A percentile compares a stretch with the other conserved stretches of the same genome.
Evolutionary conservation across 2,888 invertebrate genomes (phyloP).

Genomic region (Pharmacophagus antenor): DNA sequence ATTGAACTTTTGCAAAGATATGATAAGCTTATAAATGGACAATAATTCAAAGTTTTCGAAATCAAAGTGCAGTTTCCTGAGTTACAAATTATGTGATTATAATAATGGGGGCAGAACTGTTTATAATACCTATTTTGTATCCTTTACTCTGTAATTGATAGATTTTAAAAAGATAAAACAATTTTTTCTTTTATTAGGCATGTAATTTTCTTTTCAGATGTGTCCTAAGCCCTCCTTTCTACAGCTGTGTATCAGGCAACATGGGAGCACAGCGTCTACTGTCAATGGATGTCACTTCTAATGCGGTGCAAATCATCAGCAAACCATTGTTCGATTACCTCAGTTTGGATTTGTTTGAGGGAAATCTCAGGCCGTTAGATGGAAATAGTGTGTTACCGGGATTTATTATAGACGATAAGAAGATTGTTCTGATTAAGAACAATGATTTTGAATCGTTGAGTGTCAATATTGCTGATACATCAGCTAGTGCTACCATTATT

Average conservation of each 20-base stretch:
- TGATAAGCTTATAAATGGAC: no score
- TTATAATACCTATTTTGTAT: no score
- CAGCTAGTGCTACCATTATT: slow-evolving; percentile 57
- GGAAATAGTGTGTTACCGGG: slow-evolving; percentile 59
- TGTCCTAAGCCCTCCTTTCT: slow-evolving; percentile 82
- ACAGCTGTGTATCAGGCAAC: slow-evolving; percentile 82
- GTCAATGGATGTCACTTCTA: slow-evolving; percentile 82
- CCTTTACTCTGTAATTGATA: no score
- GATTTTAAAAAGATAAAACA: no score
- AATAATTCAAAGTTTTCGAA: no score
- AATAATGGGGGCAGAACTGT: no score
- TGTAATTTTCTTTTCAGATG: slow-evolving; percentile 72
- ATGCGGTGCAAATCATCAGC: slow-evolving; percentile 71
- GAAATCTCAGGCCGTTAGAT: slow-evolving; percentile 51
- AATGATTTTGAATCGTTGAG: slow-evolving; percentile 53
- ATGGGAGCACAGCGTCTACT: slow-evolving; percentile 75
- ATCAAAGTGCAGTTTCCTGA: no score
- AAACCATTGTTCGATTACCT: slow-evolving; percentile 65
- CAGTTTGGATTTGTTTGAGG: slow-evolving; percentile 40
- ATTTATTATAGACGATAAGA: slow-evolving; percentile 61
- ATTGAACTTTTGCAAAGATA: no score
- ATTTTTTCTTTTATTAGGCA: no score
- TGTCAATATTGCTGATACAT: slow-evolving; percentile 46
- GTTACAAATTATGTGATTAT: no score
- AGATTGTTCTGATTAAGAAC: slow-evolving; percentile 59